These are phyloP conservation scores for Chaenodraco wilsoni DNA, from an alignment of 2,797 vertebrate species.

Conservation along the genomic window DNA sequence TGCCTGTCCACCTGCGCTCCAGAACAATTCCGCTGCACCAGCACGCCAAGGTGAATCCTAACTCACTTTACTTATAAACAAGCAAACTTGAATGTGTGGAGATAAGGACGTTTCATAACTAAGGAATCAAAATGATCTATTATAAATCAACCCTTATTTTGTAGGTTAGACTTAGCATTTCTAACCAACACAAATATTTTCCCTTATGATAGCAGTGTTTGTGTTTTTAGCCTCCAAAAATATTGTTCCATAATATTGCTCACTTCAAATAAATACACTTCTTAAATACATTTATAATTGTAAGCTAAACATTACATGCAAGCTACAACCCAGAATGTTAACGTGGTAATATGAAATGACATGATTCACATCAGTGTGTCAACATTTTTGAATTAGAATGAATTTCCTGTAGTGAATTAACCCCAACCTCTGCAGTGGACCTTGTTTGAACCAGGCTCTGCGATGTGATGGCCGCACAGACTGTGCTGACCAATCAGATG, in stretches of 20 bases:
- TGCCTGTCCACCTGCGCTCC: conserved; percentile 84
- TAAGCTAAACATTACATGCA: background rate
- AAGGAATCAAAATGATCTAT: background rate
- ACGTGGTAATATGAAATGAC: background rate
- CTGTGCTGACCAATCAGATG: conserved; percentile 89
- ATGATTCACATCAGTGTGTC: background rate
- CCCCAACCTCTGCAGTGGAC: conserved; percentile 72
- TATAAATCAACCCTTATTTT: background rate
- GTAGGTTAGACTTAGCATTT: background rate
- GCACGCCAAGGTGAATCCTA: conserved; percentile 49
- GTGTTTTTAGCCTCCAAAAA: too few relatives aligned
- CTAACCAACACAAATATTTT: too few relatives aligned
- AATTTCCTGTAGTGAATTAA: conserved; percentile 12
- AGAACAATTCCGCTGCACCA: conserved; percentile 82
- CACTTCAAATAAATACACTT: too few relatives aligned
- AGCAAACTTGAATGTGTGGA: background rate
- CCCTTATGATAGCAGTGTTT: too few relatives aligned
- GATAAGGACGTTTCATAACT: background rate
- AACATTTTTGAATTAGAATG: background rate
- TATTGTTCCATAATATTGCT: too few relatives aligned
- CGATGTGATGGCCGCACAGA: conserved; percentile 87
- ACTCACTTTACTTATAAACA: background rate
- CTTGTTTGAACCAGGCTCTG: conserved; percentile 84
- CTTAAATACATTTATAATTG: too few relatives aligned
- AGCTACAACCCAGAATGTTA: background rate